Conservation (phyloP, 1,140 invertebrate species). For the Stegodyphus dumicola region DNA sequence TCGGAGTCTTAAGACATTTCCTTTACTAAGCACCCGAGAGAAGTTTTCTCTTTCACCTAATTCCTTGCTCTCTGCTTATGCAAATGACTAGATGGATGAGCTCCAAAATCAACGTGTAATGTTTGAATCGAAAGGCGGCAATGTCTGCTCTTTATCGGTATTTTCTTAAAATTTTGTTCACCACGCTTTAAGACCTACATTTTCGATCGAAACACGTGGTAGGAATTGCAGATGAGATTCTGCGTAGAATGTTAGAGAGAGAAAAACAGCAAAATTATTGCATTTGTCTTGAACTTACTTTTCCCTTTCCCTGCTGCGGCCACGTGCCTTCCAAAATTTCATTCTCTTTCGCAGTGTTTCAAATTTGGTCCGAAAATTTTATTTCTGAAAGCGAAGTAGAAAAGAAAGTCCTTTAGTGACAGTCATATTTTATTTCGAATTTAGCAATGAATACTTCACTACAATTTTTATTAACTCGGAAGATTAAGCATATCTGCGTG, state of each 20-base stretch:
- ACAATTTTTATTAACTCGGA: too few relatives aligned
- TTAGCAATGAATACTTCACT: too few relatives aligned
- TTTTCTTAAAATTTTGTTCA: slow-evolving; percentile 24
- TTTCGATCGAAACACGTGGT: slow-evolving; percentile 34
- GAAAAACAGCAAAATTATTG: slow-evolving; percentile 46
- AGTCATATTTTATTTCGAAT: too few relatives aligned
- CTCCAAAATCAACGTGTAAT: slow-evolving; percentile 40
- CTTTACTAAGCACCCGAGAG: slow-evolving; percentile 44
- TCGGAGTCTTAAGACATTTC: slow-evolving; percentile 54
- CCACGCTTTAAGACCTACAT: slow-evolving; percentile 26
- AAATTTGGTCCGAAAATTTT: slow-evolving; percentile 15
- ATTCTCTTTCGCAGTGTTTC: slow-evolving; percentile 54
- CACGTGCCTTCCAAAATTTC: slow-evolving; percentile 47
- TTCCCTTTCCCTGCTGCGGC: slow-evolving; percentile 8
- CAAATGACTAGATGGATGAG: slow-evolving; percentile 44
- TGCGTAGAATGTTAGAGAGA: neutral
- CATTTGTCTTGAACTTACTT: slow-evolving; percentile 19
- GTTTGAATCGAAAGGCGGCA: slow-evolving; percentile 42
- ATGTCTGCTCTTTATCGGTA: slow-evolving; percentile 38
- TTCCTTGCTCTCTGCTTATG: slow-evolving; percentile 54
- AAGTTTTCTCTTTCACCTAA: slow-evolving; percentile 53
- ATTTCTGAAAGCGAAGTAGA: neutral
- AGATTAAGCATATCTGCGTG: too few relatives aligned
- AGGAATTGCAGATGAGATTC: slow-evolving; percentile 52
- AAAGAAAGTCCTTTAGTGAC: too few relatives aligned